These are phyloP conservation scores for Palythoa grandis DNA, from an alignment of 92 coral and sea anemone species.

Conservation along the genomic window DNA sequence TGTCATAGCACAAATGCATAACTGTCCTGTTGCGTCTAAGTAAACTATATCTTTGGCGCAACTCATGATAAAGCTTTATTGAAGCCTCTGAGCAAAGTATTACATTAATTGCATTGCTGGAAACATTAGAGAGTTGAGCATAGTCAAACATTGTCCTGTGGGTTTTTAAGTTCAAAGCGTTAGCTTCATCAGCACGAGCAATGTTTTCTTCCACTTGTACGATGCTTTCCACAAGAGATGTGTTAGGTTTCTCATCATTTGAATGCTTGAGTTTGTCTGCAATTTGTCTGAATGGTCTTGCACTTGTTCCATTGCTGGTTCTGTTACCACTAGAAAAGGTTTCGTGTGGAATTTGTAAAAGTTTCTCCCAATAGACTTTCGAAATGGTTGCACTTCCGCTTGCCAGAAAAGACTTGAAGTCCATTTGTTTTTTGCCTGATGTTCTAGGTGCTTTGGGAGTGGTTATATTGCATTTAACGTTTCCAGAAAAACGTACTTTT, in stretches of 20 bases:
- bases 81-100: conserved; percentile 50
- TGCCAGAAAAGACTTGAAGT: not conserved
- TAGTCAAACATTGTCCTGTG: conserved; percentile 42
- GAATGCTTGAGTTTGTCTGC: not conserved
- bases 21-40: conserved; percentile 51
- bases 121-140: conserved; percentile 28
- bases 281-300: conserved; percentile 24
- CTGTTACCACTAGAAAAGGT: conserved; percentile 36
- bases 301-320: conserved; percentile 24
- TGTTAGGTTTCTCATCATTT: not conserved
- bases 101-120: conserved; percentile 25
- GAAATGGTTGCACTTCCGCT: conserved; percentile 3
- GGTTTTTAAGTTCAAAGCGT: conserved; percentile 34
- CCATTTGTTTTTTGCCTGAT: not conserved
- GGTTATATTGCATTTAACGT: conserved; percentile 25
- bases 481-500: conserved; percentile 15
- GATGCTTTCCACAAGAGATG: conserved; percentile 19
- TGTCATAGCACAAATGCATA: conserved; percentile 44
- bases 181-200: not conserved
- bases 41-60: conserved; percentile 38
- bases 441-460: conserved; percentile 27
- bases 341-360: conserved; percentile 1
- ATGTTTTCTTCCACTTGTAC: conserved; percentile 4
- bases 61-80: conserved; percentile 28
- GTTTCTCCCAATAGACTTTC: conserved; percentile 25